These are phyloP conservation scores for Cosmopolites sordidus DNA, from an alignment of 2,888 invertebrate species.

Conservation along the genomic window DNA sequence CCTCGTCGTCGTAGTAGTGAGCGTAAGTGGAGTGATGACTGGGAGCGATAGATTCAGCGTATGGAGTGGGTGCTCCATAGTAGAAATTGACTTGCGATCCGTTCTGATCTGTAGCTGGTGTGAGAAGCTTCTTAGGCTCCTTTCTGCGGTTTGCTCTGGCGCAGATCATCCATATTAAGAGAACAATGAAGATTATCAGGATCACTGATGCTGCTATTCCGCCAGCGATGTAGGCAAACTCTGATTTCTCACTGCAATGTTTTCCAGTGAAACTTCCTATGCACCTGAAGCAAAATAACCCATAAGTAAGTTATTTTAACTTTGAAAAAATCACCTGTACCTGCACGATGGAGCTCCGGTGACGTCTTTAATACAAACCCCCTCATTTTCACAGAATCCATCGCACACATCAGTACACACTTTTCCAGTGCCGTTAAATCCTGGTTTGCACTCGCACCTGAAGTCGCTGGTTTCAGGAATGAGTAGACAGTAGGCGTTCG, in stretches of 20 bases:
- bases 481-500: slow-evolving; percentile 81
- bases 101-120: slow-evolving; percentile 85
- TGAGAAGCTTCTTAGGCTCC: slow-evolving; percentile 87
- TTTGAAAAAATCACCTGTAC: background rate
- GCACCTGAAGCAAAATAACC: slow-evolving; percentile 65
- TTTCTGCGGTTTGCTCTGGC: slow-evolving; percentile 83
- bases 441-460: slow-evolving; percentile 89
- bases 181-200: slow-evolving; percentile 84
- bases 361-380: slow-evolving; percentile 78
- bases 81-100: slow-evolving; percentile 95
- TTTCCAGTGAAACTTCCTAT: slow-evolving; percentile 89
- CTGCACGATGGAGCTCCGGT: slow-evolving; percentile 79
- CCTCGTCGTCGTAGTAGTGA: slow-evolving; percentile 93
- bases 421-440: slow-evolving; percentile 84
- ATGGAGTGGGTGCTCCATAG: slow-evolving; percentile 90
- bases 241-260: slow-evolving; percentile 86
- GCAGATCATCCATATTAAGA: slow-evolving; percentile 96
- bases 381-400: slow-evolving; percentile 85
- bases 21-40: slow-evolving; percentile 94
- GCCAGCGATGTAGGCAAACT: slow-evolving; percentile 91
- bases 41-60: slow-evolving; percentile 92
- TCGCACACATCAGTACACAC: slow-evolving; percentile 79
- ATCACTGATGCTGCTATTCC: slow-evolving; percentile 93
- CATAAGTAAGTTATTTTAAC: no score
- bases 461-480: slow-evolving; percentile 79